Evolutionary conservation across 2,113 vertebrate genomes (phyloP), one percentile per base, ranked within the genome.

Genomic region (Telmatochromis brichardi): DNA sequence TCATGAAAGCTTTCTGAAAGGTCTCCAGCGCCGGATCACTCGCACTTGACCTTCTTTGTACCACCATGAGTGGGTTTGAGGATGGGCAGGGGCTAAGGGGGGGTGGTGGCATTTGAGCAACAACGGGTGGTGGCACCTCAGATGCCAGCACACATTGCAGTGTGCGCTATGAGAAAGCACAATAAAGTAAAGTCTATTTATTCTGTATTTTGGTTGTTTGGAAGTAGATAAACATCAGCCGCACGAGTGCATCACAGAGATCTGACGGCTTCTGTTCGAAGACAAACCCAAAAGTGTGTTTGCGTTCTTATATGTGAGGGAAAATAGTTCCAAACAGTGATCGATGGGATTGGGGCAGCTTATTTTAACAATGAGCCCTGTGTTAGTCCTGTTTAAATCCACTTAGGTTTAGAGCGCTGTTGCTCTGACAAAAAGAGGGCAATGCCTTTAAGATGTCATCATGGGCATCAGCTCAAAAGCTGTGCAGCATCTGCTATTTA

Each of bases 1-100:
- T 83, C 78, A 84, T 90, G 73, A 94, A 94, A 93, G 87, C 54
- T 86, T 82, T 71, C 11, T 51, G 5, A 93, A 95, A 92, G 89
- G 91, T 90, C 90, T 78, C 40, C 13, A 60, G 21, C 23, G 1
- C 17, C 8, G 7, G 73, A 82, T 47, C 68, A 26, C 71, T 33
- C 63, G 21, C 45, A 6, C 83, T 33, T 92, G 91, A 92, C 92
- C 89, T 90, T 93, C 87, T 73, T 51, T 55, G 35, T 68, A 23
- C 71, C 76, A 15, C 33, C 2, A 55, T 58, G 83, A 86, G 83
- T 79, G 73, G 60, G 57, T 82, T 80, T 87, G 81, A 73, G 88
- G 81, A 45, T 31, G 50, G 42, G 68, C 8, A 31, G 40, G 63
- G 23, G 80, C 54, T 73, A 91, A 12, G 13, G 26, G 76, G 19